Conservation (phyloP, 2,888 invertebrate genomes). For the Microchrysa polita region DNA sequence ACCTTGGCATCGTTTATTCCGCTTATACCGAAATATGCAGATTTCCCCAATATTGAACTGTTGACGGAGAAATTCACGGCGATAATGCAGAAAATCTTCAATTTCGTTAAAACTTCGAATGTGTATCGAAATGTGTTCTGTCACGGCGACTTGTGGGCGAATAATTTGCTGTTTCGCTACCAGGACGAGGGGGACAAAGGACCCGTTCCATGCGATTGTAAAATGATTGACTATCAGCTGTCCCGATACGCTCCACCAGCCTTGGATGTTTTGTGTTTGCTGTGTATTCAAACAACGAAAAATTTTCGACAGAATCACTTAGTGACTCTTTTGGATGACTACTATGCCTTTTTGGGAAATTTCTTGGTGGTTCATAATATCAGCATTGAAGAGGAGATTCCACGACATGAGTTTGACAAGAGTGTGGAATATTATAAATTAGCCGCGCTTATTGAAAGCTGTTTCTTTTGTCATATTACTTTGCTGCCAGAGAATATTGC, state of each 20-base stretch:
- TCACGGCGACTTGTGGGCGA: conserved; percentile 66
- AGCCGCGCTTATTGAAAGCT: conserved; percentile 68
- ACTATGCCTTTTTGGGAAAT: conserved; percentile 66
- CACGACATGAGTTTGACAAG: conserved; percentile 63
- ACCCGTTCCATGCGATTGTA: conserved; percentile 67
- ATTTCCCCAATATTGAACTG: conserved; percentile 52
- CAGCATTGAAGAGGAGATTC: conserved; percentile 63
- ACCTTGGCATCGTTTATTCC: background rate
- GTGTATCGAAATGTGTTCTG: conserved; percentile 62
- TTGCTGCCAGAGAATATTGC: conserved; percentile 67
- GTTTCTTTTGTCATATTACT: conserved; percentile 67
- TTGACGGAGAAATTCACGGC: conserved; percentile 56
- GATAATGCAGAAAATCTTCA: conserved; percentile 57
- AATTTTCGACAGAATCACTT: conserved; percentile 65
- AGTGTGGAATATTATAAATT: conserved; percentile 64
- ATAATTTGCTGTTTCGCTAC: conserved; percentile 64
- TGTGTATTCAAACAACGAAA: conserved; percentile 65
- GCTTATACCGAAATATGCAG: conserved; percentile 56
- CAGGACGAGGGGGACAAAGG: conserved; percentile 51
- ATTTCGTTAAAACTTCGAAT: conserved; percentile 58
- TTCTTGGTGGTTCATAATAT: conserved; percentile 64
- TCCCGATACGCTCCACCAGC: conserved; percentile 73
- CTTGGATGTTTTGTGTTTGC: conserved; percentile 68
- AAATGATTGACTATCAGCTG: conserved; percentile 77
- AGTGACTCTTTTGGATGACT: conserved; percentile 66